Evolutionary conservation across 2,113 vertebrate genomes (phyloP).

Genomic region (Silurus meridionalis): DNA sequence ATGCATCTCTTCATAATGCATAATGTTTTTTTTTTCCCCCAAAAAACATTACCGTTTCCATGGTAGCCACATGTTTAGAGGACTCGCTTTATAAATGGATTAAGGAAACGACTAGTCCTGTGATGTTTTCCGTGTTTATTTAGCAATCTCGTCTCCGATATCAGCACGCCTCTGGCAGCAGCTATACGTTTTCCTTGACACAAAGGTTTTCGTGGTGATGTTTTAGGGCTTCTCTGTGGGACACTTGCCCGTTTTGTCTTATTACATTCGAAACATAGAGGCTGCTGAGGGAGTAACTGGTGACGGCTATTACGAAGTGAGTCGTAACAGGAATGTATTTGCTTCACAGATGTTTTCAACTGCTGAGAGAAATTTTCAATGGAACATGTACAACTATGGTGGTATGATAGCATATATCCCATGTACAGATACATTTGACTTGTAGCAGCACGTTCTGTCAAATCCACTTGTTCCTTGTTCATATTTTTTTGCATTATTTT

Average conservation of each 20-base stretch:
- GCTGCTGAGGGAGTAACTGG: not conserved
- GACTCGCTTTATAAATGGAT: not conserved
- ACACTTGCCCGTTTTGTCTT: not conserved
- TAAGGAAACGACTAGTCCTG: not conserved
- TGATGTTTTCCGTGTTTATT: not conserved
- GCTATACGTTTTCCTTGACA: not conserved
- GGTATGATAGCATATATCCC: not conserved
- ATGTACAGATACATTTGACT: not conserved
- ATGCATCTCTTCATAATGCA: not conserved
- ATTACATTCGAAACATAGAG: not conserved
- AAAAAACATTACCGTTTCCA: not conserved
- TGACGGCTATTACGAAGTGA: not conserved
- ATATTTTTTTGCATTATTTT: not conserved
- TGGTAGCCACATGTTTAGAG: not conserved
- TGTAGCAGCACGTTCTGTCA: not conserved
- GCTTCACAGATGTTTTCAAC: not conserved
- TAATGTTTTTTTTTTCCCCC: not conserved
- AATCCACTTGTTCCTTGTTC: no score
- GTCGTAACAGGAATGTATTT: not conserved
- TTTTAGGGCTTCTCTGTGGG: not conserved
- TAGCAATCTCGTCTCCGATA: not conserved
- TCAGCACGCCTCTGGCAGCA: not conserved
- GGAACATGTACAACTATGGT: not conserved
- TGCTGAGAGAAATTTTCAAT: not conserved
- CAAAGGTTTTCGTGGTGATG: not conserved